These are phyloP conservation scores for Fratercula arctica DNA, from an alignment of 2,797 vertebrate genomes.

Conservation along the genomic window DNA sequence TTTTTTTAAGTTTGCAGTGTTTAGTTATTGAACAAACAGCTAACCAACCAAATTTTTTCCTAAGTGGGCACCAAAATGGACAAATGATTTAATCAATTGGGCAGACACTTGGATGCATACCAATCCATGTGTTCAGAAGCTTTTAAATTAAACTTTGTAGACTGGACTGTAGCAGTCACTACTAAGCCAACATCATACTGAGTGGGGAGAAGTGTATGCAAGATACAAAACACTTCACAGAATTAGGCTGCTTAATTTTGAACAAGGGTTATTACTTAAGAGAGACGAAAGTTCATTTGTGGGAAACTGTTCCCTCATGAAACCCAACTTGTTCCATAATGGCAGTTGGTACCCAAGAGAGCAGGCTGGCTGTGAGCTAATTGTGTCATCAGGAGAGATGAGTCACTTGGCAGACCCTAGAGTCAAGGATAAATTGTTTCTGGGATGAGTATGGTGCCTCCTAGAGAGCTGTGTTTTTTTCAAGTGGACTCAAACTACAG, in stretches of 20 bases:
- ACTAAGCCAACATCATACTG: not conserved
- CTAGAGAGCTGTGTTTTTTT: not conserved
- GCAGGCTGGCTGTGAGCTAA: not conserved
- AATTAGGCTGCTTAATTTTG: not conserved
- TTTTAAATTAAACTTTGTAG: not conserved
- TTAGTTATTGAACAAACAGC: not conserved
- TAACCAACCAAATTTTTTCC: not conserved
- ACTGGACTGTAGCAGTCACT: not conserved
- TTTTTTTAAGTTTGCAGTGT: not conserved
- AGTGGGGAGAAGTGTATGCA: not conserved
- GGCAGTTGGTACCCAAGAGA: not conserved
- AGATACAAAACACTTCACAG: not conserved
- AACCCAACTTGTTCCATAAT: not conserved
- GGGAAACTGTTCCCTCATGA: not conserved
- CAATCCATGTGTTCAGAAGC: not conserved
- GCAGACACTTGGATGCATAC: not conserved
- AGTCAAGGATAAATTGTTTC: not conserved
- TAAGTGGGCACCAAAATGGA: not conserved
- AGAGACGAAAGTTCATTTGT: not conserved
- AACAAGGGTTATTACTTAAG: not conserved
- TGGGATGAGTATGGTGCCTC: not conserved
- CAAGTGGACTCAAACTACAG: not conserved
- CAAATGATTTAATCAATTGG: not conserved
- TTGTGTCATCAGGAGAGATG: not conserved
- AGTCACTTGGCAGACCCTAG: not conserved